Percentiles rank a stretch among this genome's conserved stretches.
These are phyloP conservation scores for Chiropotes sagulatus DNA, from an alignment of 2,797 vertebrate species.

Conservation along the genomic window DNA sequence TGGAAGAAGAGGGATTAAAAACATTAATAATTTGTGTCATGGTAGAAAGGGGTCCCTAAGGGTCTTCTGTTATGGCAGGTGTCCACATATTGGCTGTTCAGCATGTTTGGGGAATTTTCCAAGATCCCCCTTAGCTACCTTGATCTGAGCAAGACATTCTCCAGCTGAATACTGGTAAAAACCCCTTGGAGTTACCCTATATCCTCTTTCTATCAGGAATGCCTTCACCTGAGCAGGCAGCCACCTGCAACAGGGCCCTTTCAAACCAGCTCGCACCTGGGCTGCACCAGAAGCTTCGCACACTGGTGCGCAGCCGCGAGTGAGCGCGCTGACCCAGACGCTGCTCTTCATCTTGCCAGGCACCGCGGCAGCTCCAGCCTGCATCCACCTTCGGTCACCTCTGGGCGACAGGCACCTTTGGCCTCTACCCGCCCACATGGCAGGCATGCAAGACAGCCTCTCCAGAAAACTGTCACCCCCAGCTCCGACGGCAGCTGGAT, in stretches of 20 bases:
- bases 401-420: background rate
- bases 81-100: background rate
- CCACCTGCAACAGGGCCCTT: background rate
- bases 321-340: background rate
- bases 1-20: background rate
- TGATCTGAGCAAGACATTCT: background rate
- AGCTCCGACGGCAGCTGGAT: background rate
- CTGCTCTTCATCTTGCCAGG: background rate
- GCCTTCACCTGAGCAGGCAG: background rate
- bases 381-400: background rate
- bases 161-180: background rate
- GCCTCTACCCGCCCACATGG: background rate
- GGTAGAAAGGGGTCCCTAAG: background rate
- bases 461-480: background rate
- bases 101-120: background rate
- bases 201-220: background rate
- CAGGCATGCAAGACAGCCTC: background rate
- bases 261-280: rapidly evolving
- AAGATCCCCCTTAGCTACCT: background rate
- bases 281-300: background rate
- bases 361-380: background rate
- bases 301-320: background rate
- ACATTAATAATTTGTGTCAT: rapidly evolving
- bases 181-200: background rate
- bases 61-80: background rate